Evolutionary conservation across 2,797 vertebrate genomes (phyloP).

Genomic region (Tapera naevia): DNA sequence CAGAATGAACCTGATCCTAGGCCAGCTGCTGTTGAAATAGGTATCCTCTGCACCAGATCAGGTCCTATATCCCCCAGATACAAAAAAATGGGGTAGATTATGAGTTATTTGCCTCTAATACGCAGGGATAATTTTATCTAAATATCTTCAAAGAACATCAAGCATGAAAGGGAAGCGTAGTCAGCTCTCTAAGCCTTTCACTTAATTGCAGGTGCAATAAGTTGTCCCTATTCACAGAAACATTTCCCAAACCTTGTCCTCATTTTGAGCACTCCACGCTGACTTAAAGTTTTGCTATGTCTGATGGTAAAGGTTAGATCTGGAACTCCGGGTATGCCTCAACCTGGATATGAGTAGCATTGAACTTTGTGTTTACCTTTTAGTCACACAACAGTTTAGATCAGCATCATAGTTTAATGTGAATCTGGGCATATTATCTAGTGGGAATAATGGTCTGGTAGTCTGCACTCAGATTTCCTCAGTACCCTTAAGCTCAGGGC

Average conservation of each 20-base stretch:
- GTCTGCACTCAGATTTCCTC: background rate
- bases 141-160: background rate
- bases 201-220: background rate
- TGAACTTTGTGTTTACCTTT: background rate
- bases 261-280: background rate
- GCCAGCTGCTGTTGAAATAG: background rate
- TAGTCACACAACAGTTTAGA: background rate
- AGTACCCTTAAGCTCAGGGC: background rate
- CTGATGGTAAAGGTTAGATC: background rate
- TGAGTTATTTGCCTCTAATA: background rate
- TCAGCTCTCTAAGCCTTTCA: background rate
- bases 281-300: background rate
- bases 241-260: background rate
- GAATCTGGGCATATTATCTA: background rate
- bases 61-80: background rate
- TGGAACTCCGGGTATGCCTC: background rate
- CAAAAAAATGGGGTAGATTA: background rate
- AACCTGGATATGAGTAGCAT: background rate
- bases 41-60: background rate
- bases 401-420: background rate
- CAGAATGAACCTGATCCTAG: background rate
- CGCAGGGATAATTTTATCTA: background rate
- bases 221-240: background rate
- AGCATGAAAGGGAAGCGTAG: background rate
- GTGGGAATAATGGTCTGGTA: background rate